Percentiles rank a stretch among this genome's conserved stretches.
These are phyloP conservation scores for Melanotaenia pygmaea DNA, from an alignment of 2,797 vertebrate genomes.

Conservation along the genomic window DNA sequence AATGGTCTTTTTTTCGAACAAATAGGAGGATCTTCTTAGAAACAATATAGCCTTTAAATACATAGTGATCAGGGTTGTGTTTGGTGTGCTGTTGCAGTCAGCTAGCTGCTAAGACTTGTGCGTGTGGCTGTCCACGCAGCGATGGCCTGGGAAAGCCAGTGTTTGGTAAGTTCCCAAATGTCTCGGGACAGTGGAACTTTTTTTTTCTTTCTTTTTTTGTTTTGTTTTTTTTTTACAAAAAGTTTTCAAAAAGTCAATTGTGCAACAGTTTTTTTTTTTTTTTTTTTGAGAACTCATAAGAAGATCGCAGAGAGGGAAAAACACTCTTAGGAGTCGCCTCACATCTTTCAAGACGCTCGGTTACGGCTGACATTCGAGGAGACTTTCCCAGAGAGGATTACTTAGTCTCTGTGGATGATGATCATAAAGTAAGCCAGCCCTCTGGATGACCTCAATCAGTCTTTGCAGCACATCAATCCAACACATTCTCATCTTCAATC, in stretches of 20 bases:
- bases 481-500: slow-evolving; percentile 43
- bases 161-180: slow-evolving; percentile 52
- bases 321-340: slow-evolving; percentile 26
- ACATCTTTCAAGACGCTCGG: slow-evolving; percentile 28
- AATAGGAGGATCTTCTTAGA: slow-evolving; percentile 53
- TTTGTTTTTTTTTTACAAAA: slow-evolving; percentile 57
- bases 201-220: slow-evolving; percentile 31
- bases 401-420: slow-evolving; percentile 58
- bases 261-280: slow-evolving; percentile 63
- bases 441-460: slow-evolving; percentile 63
- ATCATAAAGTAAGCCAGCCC: slow-evolving; percentile 50
- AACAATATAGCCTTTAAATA: slow-evolving; percentile 71
- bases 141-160: slow-evolving; percentile 40
- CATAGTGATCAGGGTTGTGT: slow-evolving; percentile 55
- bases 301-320: slow-evolving; percentile 49
- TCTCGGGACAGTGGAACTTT: slow-evolving; percentile 28
- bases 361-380: slow-evolving; percentile 46
- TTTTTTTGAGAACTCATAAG: slow-evolving; percentile 31
- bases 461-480: slow-evolving; percentile 44
- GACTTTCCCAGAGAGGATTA: slow-evolving; percentile 62
- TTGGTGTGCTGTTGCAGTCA: slow-evolving; percentile 74
- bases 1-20: slow-evolving; percentile 50
- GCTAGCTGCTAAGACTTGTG: slow-evolving; percentile 83
- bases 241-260: slow-evolving; percentile 74
- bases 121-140: slow-evolving; percentile 54